Conservation (phyloP, 2,888 invertebrate species). For the Campoplex capitator region DNA sequence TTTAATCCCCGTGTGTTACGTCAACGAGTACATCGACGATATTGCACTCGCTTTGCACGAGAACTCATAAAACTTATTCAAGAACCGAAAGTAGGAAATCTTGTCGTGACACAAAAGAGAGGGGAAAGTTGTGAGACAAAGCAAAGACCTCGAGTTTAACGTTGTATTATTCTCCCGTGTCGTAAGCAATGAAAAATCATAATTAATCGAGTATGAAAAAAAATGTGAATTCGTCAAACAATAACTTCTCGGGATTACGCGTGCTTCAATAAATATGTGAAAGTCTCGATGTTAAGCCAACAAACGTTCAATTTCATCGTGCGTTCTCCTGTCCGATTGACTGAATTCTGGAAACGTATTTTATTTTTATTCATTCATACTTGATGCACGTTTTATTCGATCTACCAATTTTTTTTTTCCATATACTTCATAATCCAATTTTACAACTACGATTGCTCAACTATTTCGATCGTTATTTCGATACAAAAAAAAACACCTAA, state of each 20-base stretch:
- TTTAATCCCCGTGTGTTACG: constrained; percentile 35
- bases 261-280: constrained; percentile 33
- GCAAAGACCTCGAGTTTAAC: constrained; percentile 15
- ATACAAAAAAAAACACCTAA: constrained; percentile 42
- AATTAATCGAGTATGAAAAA: constrained; percentile 22
- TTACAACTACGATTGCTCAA: constrained; percentile 63
- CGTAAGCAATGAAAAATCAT: constrained; percentile 18
- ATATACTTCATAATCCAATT: constrained; percentile 41
- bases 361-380: constrained; percentile 14
- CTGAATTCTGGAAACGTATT: constrained; percentile 52
- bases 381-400: constrained; percentile 29
- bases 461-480: constrained; percentile 74
- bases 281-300: constrained; percentile 56
- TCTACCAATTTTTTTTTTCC: not conserved
- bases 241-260: constrained; percentile 30
- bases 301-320: constrained; percentile 20
- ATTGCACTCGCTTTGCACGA: constrained; percentile 26
- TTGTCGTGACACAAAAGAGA: constrained; percentile 15
- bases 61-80: constrained; percentile 38
- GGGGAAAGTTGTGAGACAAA: constrained; percentile 19
- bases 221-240: constrained; percentile 19
- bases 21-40: constrained; percentile 18
- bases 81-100: constrained; percentile 40
- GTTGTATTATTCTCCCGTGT: constrained; percentile 1
- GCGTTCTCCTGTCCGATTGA: constrained; percentile 56